Base-by-base conservation (phyloP, 2,797 vertebrate genomes). In the Urophycis tenuis region DNA sequence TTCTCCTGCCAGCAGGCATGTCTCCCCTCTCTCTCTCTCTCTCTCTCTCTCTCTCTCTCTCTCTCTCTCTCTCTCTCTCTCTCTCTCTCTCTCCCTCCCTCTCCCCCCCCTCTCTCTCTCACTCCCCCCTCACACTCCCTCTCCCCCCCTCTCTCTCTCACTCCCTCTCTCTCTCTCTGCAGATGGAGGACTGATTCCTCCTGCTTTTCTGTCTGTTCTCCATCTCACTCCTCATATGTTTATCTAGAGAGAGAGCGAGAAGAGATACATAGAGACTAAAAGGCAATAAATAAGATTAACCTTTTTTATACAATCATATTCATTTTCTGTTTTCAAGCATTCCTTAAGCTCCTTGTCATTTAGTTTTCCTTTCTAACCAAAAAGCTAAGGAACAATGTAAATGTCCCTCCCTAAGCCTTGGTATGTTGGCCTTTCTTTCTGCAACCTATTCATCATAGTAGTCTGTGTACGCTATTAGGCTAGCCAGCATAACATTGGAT, bases 1-100 rank as follows among this genome's bases (percentile, higher is more conserved):
- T 93, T 94, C 94, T 96, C 84, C 87, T 86, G 91, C 93, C 92
- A 92, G 90, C 88, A 93, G 93, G 90, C 91, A 91, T 88, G 86
- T 92, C 91, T 93, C 90, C 90, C 91, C 91, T 90, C 89, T 92
- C 88, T 76, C 34, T 73, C 34, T 73, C 71, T 25, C 49, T 25
- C 49, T 60, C 49, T 80, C 88, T 91, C 89, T 84, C 85, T 88
- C 11, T 77, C 75, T 74, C 74, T 75, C 72, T 73, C 76, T 85
- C 74, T 81, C 80, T 86, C 85, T 86, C 88, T 82, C 89, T 86
- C 80, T 84, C 80, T 88, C 78, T 82, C 80, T 67, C 81, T 74
- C 71, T 85, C 39, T 80, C 19, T 67, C 74, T 53, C 73, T 31
- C 34, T 78, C 41, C 73, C 39, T 75, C 91, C 91, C 91, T 91